Evolutionary conservation across 2,113 vertebrate species (phyloP).

Genomic region (Lutjanus erythropterus): DNA sequence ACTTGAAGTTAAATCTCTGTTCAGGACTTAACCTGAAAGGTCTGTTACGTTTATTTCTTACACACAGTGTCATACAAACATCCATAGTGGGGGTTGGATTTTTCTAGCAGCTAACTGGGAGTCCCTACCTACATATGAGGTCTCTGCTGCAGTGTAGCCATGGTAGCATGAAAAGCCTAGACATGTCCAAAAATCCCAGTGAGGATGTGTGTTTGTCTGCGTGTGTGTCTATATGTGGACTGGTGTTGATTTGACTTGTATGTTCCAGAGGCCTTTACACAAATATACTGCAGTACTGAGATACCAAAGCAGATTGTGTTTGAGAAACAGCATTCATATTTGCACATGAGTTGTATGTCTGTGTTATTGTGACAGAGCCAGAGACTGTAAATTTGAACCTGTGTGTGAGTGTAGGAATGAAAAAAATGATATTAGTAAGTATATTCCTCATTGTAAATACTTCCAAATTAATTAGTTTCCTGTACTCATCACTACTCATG

Average conservation of each 20-base stretch:
- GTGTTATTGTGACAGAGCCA: no score
- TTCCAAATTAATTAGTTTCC: neutral
- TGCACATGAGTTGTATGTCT: neutral
- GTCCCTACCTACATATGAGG: conserved; percentile 35
- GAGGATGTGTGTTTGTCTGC: conserved; percentile 33
- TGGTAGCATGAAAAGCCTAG: conserved; percentile 52
- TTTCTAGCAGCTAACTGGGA: conserved; percentile 37
- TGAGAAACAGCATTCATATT: neutral
- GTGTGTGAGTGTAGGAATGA: neutral
- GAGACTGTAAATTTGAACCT: no score
- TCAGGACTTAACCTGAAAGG: neutral
- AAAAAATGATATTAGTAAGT: neutral
- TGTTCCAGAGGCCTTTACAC: conserved; percentile 8
- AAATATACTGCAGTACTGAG: neutral
- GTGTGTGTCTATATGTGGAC: conserved; percentile 26
- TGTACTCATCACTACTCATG: neutral
- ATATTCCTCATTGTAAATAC: neutral
- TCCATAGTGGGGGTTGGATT: conserved; percentile 9
- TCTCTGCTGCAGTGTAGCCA: conserved; percentile 30
- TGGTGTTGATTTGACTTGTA: conserved; percentile 4
- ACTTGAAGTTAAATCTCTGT: neutral
- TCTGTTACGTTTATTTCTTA: conserved; percentile 5
- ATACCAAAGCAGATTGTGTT: neutral
- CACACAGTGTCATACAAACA: neutral
- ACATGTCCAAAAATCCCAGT: conserved; percentile 54